Percentiles rank a stretch among this genome's conserved stretches.
Evolutionary conservation across 1,140 invertebrate species (phyloP).

Genomic region (Drosophila nebulosa): DNA sequence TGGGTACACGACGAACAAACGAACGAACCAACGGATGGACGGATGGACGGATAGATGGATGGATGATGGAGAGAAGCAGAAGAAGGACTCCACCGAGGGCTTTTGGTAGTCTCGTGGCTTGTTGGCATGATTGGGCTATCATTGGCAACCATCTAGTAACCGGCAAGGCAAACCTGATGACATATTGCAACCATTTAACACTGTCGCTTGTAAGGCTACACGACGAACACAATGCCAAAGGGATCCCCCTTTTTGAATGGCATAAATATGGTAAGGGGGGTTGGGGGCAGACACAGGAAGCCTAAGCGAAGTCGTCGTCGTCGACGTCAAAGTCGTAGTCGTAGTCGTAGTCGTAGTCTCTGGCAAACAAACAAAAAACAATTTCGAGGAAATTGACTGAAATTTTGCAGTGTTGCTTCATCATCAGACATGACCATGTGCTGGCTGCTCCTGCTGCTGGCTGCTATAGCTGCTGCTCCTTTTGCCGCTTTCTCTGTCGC

Average conservation of each 20-base stretch:
- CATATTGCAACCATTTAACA: constrained; percentile 80
- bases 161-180: constrained; percentile 69
- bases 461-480: too few species aligned
- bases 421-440: constrained; percentile 49
- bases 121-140: constrained; percentile 73
- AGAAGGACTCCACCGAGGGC: constrained; percentile 19
- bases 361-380: constrained; percentile 77
- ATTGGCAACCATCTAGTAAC: constrained; percentile 66
- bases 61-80: not conserved
- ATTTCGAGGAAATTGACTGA: constrained; percentile 79
- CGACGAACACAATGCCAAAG: constrained; percentile 53
- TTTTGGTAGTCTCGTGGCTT: constrained; percentile 16
- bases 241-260: constrained; percentile 26
- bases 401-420: constrained; percentile 79
- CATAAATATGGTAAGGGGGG: not conserved
- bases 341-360: constrained; percentile 37
- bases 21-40: too few species aligned
- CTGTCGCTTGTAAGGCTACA: constrained; percentile 71
- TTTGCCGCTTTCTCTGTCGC: constrained; percentile 32
- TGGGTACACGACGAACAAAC: constrained; percentile 12
- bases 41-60: too few species aligned
- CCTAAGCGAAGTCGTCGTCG: constrained; percentile 36
- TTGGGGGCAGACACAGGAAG: constrained; percentile 49
- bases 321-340: not conserved
- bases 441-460: constrained; percentile 33